Base-by-base conservation (phyloP, 2,797 vertebrate genomes). In the Pipistrellus pygmaeus region DNA sequence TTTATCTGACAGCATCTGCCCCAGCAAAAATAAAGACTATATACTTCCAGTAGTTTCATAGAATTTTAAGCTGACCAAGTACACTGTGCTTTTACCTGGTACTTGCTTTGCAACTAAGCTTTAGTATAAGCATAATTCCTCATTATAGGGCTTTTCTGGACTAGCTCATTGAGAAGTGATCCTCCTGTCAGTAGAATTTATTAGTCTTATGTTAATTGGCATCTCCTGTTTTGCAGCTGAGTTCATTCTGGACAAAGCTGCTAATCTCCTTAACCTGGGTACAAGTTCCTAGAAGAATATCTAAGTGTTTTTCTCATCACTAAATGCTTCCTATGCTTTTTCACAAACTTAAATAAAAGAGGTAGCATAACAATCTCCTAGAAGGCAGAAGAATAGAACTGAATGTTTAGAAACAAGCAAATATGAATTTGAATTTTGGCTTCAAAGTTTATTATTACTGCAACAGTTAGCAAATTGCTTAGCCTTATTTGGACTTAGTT, bases 401-500 rank as follows among this genome's bases (percentile, higher is more conserved):
- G 23, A 62, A 76, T 68, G 15, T 32, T 84, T 51, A 20, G n/a
- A 77, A 55, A 64, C 5, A 48, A 46, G 35, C 1, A 72, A 71
- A 88, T 48, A 15, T 85, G 21, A 6, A 3, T 77, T 93, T 83
- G 23, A 87, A 44, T 27, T 27, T 41, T 44, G 32, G 6, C 0
- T 0, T 90, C 38, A 44, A 0, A 2, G 46, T 10, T 32, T 12
- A 13, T 9, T 72, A 18, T 85, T 95, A 41, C 27, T 20, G 20
- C 11, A 57, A n/a, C 68, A 25, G 55, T 14, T 23, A 80, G 32
- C 23, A 95, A 78, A 76, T 32, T 0, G 8, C 10, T 69, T 93
- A 95, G 6, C 1, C 1, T 90, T 32, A 78, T 62, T 88, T 0
- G 60, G 38, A 25, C 57, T 51, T 91, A 95, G 66, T 92, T 97